Evolutionary conservation across 2,113 vertebrate genomes (phyloP).

Genomic region (Murina feae): DNA sequence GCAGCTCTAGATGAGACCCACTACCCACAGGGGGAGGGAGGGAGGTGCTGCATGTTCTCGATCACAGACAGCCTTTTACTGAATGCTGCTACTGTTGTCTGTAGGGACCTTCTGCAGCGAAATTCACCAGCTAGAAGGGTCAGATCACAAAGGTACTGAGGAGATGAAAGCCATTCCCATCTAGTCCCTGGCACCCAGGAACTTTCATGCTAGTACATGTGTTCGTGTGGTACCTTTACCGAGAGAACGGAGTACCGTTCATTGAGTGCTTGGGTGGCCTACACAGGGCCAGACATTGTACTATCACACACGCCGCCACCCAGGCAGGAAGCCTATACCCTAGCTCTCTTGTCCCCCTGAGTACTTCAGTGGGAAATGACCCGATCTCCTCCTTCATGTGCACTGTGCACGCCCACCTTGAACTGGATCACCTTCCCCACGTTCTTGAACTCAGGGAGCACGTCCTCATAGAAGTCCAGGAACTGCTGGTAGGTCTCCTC

Average conservation of each 20-base stretch:
- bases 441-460: slow-evolving; percentile 92
- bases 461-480: slow-evolving; percentile 95
- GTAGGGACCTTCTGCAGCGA: neutral
- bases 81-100: neutral
- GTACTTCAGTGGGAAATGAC: neutral
- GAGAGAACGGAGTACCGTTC: neutral
- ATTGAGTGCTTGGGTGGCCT: neutral
- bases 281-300: neutral
- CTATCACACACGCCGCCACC: neutral
- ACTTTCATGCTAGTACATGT: neutral
- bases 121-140: neutral
- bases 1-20: neutral
- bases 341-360: neutral
- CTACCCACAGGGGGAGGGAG: neutral
- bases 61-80: neutral
- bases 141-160: neutral
- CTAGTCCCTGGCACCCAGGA: neutral
- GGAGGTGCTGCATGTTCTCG: neutral
- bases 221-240: neutral
- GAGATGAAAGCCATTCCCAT: neutral
- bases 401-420: slow-evolving; percentile 84
- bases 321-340: neutral
- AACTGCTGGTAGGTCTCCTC: slow-evolving; percentile 96
- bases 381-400: neutral
- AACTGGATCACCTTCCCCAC: slow-evolving; percentile 95